phyloP scores from a whole-genome alignment of 2,797 vertebrate genomes.

The Semaprochilodus insignis region DNA sequence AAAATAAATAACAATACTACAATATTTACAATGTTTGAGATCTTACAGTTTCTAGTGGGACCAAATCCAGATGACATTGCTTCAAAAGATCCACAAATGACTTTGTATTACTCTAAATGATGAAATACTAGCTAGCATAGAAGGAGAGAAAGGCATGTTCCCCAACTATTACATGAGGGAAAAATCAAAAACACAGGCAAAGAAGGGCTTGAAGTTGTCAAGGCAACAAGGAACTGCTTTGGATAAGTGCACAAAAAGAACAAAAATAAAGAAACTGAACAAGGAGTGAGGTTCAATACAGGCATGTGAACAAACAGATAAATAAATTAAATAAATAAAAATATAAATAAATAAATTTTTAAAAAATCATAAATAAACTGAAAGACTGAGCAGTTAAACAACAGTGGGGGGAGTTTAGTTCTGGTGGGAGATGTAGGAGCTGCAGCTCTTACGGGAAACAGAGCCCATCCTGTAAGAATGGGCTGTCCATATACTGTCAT shows the following conservation, averaged over 20 bases:
- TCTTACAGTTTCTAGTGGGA: constrained; percentile 32
- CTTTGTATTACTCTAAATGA: constrained; percentile 23
- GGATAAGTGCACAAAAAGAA: constrained; percentile 66
- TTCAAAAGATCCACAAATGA: constrained; percentile 13
- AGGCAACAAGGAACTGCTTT: constrained; percentile 85
- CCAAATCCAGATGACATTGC: constrained; percentile 4
- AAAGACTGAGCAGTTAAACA: constrained; percentile 35
- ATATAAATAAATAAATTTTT: constrained; percentile 35
- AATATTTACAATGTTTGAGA: constrained; percentile 55
- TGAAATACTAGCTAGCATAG: constrained; percentile 26
- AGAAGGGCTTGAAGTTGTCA: constrained; percentile 81
- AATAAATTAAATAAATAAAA: constrained; percentile 55
- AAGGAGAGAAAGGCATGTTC: constrained; percentile 21
- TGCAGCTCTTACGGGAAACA: constrained; percentile 96
- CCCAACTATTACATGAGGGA: constrained; percentile 24
- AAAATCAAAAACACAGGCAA: constrained; percentile 74
- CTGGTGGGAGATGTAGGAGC: constrained; percentile 93
- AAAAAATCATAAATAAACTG: constrained; percentile 19
- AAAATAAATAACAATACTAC: constrained; percentile 54
- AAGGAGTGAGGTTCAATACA: constrained; percentile 47
- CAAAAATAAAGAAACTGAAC: constrained; percentile 5
- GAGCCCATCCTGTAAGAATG: constrained; percentile 97
- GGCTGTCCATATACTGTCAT: constrained; percentile 98
- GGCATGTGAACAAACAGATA: constrained; percentile 34
- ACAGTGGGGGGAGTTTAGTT: constrained; percentile 78